Percentiles rank a stretch among this genome's conserved stretches.
These are phyloP conservation scores for Cryptophagus acutangulus DNA, from an alignment of 2,888 invertebrate genomes.

Conservation along the genomic window DNA sequence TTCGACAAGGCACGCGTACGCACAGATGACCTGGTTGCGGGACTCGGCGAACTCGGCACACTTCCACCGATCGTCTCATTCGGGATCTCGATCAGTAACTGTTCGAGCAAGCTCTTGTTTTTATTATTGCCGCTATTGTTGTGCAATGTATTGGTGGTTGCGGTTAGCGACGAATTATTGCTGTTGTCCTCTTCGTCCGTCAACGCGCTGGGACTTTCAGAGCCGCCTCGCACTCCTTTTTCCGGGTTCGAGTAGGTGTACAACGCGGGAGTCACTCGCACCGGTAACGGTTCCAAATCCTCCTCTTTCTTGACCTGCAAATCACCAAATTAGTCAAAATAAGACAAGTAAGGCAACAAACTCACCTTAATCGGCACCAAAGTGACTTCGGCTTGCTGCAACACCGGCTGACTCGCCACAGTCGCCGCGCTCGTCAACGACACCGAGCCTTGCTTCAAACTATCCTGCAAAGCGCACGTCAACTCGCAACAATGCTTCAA, in stretches of 20 bases:
- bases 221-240: slow-evolving; percentile 46
- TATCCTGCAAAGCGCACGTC: slow-evolving; percentile 40
- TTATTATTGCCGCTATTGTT: slow-evolving; percentile 25
- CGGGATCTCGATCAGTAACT: slow-evolving; percentile 81
- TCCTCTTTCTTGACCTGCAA: slow-evolving; percentile 31
- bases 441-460: slow-evolving; percentile 35
- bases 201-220: slow-evolving; percentile 38
- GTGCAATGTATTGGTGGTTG: slow-evolving; percentile 5
- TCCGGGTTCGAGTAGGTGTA: slow-evolving; percentile 76
- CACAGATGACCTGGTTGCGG: slow-evolving; percentile 50
- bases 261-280: slow-evolving; percentile 66
- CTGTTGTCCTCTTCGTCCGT: slow-evolving; percentile 39
- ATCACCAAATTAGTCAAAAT: not conserved
- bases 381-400: slow-evolving; percentile 32
- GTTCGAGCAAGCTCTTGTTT: slow-evolving; percentile 64
- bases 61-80: slow-evolving; percentile 32
- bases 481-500: slow-evolving; percentile 44
- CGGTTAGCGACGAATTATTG: slow-evolving; percentile 13
- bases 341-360: slow-evolving; percentile 3
- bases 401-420: slow-evolving; percentile 17
- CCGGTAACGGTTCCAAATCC: slow-evolving; percentile 59
- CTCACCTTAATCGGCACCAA: slow-evolving; percentile 29
- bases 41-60: slow-evolving; percentile 42
- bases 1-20: slow-evolving; percentile 66
- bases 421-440: slow-evolving; percentile 22